phyloP scores from a whole-genome alignment of 2,888 invertebrate species.

The Philereme vetulata region DNA sequence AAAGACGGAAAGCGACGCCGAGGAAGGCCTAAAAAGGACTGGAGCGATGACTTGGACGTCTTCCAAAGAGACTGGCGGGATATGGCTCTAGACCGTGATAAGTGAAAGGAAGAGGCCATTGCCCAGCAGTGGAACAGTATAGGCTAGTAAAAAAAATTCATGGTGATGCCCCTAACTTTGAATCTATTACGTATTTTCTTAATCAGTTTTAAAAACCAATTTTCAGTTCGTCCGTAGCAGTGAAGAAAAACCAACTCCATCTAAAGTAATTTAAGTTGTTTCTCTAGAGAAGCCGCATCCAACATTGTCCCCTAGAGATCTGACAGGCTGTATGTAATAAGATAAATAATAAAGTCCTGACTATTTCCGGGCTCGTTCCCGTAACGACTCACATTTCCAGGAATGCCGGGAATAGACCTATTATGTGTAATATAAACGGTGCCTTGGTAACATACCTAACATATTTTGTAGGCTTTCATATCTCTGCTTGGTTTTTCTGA shows the following conservation, averaged over 20 bases:
- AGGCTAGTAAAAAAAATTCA: no score
- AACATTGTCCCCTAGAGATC: constrained; percentile 9
- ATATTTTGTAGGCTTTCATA: constrained; percentile 14
- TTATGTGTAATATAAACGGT: constrained; percentile 33
- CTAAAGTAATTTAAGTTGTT: neutral
- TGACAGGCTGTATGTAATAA: constrained; percentile 15
- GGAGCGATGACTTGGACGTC: no score
- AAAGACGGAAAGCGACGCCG: no score
- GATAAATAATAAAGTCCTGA: constrained; percentile 28
- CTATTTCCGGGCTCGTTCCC: constrained; percentile 30
- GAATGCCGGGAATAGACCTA: constrained; percentile 29
- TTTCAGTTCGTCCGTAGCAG: neutral
- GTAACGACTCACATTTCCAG: constrained; percentile 31
- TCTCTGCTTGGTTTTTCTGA: neutral
- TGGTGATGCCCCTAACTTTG: no score
- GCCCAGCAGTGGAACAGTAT: no score
- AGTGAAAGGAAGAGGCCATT: no score
- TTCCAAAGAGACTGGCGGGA: no score
- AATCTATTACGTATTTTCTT: no score
- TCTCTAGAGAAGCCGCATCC: neutral
- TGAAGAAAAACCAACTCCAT: neutral
- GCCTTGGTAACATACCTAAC: constrained; percentile 9
- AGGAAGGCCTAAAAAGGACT: no score
- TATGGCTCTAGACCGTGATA: no score
- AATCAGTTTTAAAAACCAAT: neutral